These are phyloP conservation scores for Poeciliopsis turrubarensis DNA, from an alignment of 2,113 vertebrate species.

Conservation along the genomic window DNA sequence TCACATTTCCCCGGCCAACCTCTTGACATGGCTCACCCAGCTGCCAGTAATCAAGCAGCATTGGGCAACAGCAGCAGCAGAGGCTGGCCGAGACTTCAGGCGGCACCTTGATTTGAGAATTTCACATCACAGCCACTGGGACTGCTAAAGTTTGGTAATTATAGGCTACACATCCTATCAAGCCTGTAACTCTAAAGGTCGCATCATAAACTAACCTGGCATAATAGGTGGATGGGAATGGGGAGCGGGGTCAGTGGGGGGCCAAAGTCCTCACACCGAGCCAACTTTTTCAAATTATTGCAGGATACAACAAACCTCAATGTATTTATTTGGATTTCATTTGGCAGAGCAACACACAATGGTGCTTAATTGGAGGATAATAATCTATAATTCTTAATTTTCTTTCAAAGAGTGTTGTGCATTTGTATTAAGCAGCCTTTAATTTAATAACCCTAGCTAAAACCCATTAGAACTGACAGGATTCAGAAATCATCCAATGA, in stretches of 20 bases:
- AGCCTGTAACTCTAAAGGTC: constrained; percentile 38
- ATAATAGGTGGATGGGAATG: constrained; percentile 48
- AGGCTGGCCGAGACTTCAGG: constrained; percentile 56
- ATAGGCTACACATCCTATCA: constrained; percentile 70
- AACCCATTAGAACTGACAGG: background rate
- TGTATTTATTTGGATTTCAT: background rate
- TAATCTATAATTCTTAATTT: background rate
- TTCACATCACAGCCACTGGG: constrained; percentile 68
- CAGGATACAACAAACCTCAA: background rate
- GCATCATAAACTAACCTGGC: constrained; percentile 62
- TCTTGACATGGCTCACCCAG: constrained; percentile 75
- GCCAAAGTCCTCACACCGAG: background rate
- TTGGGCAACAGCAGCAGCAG: constrained; percentile 42
- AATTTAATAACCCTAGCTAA: background rate
- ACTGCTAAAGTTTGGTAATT: constrained; percentile 74
- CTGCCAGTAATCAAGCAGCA: constrained; percentile 73
- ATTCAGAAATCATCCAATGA: background rate
- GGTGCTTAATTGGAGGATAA: no score
- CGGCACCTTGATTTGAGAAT: constrained; percentile 76
- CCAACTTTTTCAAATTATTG: background rate
- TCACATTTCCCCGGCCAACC: constrained; percentile 74
- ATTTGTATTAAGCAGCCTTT: background rate
- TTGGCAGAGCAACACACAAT: no score
- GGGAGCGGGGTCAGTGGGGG: constrained; percentile 4
- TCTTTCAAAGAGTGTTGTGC: background rate